Conservation (phyloP, 2,888 invertebrate species). For the Papilio protenor region DNA sequence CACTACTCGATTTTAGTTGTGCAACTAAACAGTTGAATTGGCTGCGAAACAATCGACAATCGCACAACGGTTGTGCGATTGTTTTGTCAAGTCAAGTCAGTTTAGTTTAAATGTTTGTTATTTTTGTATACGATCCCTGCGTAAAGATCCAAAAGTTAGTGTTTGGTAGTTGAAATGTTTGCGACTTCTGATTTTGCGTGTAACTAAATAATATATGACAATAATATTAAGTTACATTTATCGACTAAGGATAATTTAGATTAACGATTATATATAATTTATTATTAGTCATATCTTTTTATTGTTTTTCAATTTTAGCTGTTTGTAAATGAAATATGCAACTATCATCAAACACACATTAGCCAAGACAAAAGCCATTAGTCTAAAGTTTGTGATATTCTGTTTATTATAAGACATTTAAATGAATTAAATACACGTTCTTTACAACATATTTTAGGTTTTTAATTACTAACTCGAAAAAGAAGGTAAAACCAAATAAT, state of each 20-base stretch:
- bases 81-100: no score
- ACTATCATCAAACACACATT: not conserved
- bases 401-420: constrained; percentile 60
- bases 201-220: constrained; percentile 22
- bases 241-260: constrained; percentile 6
- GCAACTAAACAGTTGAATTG: not conserved
- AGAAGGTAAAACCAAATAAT: no score
- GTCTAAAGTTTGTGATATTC: constrained; percentile 69
- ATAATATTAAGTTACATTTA: constrained; percentile 19
- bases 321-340: constrained; percentile 8
- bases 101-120: not conserved
- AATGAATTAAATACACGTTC: constrained; percentile 63
- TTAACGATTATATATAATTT: no score
- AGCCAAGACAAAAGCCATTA: constrained; percentile 45
- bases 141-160: not conserved
- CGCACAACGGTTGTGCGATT: no score
- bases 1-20: not conserved
- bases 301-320: not conserved
- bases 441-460: constrained; percentile 58
- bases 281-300: not conserved
- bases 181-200: not conserved
- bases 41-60: not conserved
- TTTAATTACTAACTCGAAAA: no score
- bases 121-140: not conserved
- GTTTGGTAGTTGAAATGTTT: not conserved